Evolutionary conservation across 2,888 invertebrate species (phyloP), one percentile per base, ranked within the genome.

Genomic region (Andrena fulva): DNA sequence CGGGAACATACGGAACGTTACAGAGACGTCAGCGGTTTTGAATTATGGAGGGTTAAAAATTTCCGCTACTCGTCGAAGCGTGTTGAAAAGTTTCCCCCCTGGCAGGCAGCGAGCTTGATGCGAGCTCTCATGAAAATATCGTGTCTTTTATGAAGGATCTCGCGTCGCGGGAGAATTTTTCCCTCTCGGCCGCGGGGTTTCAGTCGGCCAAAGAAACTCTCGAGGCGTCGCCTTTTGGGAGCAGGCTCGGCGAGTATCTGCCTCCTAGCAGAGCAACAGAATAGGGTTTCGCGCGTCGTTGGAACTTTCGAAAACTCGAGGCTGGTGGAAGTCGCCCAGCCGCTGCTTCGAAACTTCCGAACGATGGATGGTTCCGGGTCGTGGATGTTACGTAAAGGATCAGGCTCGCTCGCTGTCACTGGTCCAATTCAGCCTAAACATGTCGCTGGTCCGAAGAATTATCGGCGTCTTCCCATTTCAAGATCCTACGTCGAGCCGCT

Each of bases 341-440:
- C 82, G 64, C 67, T 76, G 76, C 77, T 81, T 75, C 78, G 70
- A 85, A 89, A 89, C 85, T 89, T 89, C 82, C 82, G 82, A 87
- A 86, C 87, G 89, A 89, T 87, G 82, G 87, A 86, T 89, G 84
- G 77, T 83, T 84, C 74, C 80, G 60, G 82, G 82, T 84, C 80
- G 78, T 69, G 67, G 67, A 85, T 81, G 78, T 81, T 88, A 84
- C 85, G 81, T 86, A 80, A 85, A 84, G 86, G 85, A 86, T 89
- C 89, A 76, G 76, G 59, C 64, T 71, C 60, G 72, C 73, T 59
- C 60, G 71, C 70, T 54, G 72, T 74, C 62, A 24, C 48, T 75
- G 48, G 42, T 77, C 71, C 76, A 80, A 77, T 87, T 80, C 33
- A 68, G 71, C 62, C 72, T 76, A 80, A 84, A 89, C 80, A 71